Base-by-base conservation (phyloP, 1,140 invertebrate species). In the Habropoda laboriosa region DNA sequence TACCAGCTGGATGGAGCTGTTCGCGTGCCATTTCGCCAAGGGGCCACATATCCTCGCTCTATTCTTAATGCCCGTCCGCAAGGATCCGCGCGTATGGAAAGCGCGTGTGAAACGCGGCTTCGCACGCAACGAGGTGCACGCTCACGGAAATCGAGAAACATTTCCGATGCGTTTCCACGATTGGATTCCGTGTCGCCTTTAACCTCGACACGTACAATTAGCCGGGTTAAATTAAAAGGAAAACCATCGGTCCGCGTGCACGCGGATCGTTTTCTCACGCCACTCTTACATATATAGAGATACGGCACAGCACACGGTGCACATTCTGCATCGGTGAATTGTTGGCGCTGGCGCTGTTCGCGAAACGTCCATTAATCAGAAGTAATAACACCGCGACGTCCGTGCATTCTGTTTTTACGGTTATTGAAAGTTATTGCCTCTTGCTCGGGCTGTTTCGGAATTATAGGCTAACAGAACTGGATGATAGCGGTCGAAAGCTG, bases 11-110 rank as follows among this genome's bases (percentile, higher is more conserved):
- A 71, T 49, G 66, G 32, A 60, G 45, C 38, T 60, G 74, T 61
- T 78, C 45, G 66, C 66, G 75, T 78, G 57, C 53, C 75, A 71
- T 78, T 71, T 78, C 53, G 42, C 75, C n/a, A 8, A 55, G 49
- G 3, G 13, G 13, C 38, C n/a, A 27, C 71, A 27, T 49, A 49
- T 45, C 42, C 30, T 53, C 60, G 47, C 27, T 64, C 60, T 64
- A 45, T 45, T 76, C 73, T 35, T 16, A 57, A 67, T 47, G 55
- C 57, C 24, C 40, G 55, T 51, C 21, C 30, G 16, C 18, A n/a
- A 27, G 30, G 12, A 24, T 5, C 18, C 21, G 4, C 66, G 55
- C 38, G 16, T 32, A 60, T 70, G 75, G 75, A 78, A 71, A 78
- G 75, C 24, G 66, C 75, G 55, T 71, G 66, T 71, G 66, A 60